These are phyloP conservation scores for Phalacrocorax aristotelis DNA, from an alignment of 2,113 vertebrate species.

Conservation along the genomic window DNA sequence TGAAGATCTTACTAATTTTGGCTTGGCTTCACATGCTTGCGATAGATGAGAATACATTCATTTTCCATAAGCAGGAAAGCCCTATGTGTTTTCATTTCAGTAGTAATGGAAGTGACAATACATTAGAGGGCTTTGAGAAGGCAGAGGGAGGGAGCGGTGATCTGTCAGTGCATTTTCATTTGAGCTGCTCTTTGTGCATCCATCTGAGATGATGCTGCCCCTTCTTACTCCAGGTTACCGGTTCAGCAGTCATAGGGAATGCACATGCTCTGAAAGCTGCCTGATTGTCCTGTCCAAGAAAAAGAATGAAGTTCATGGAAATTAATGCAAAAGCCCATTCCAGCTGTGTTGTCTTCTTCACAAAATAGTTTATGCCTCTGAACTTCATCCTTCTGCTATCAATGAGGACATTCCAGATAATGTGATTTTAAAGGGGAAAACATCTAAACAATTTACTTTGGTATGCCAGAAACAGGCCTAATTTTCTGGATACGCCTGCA, in stretches of 20 bases:
- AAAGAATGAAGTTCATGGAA: neutral
- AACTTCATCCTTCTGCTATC: neutral
- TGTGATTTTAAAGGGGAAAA: neutral
- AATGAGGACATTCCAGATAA: neutral
- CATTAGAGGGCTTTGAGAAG: neutral
- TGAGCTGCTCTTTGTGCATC: neutral
- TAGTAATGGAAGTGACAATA: neutral
- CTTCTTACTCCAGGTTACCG: neutral
- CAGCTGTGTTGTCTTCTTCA: neutral
- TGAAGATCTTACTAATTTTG: constrained; percentile 36
- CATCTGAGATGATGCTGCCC: neutral
- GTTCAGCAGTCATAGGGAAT: neutral
- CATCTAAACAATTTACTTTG: constrained; percentile 13
- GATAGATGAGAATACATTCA: neutral
- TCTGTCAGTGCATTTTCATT: neutral
- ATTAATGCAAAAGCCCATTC: neutral
- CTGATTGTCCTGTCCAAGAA: neutral
- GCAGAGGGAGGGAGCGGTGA: neutral
- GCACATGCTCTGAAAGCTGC: neutral
- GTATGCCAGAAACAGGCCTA: neutral
- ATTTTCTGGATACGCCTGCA: neutral
- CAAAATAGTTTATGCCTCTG: neutral
- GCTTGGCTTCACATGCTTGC: neutral
- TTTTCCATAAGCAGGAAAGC: constrained; percentile 11
- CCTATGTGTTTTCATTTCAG: neutral